These are phyloP conservation scores for Spea hammondii DNA, from an alignment of 2,797 vertebrate species.

Conservation along the genomic window DNA sequence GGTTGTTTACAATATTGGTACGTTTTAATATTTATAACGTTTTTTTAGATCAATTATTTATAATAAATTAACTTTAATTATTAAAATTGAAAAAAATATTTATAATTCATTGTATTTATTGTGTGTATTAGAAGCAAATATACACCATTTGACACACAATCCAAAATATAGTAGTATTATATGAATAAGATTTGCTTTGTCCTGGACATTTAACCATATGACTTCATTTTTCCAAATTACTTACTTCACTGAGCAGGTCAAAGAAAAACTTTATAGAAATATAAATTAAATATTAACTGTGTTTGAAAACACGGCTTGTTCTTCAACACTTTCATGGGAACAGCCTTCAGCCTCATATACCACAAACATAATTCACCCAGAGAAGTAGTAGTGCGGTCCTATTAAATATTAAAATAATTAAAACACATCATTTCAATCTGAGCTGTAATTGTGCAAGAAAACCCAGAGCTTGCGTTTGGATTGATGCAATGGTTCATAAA, in stretches of 20 bases:
- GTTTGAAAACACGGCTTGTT: background rate
- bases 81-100: too few relatives aligned
- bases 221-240: slow-evolving; percentile 31
- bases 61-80: too few relatives aligned
- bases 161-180: background rate
- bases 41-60: too few relatives aligned
- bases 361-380: slow-evolving; percentile 14
- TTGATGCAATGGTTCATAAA: slow-evolving; percentile 35
- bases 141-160: too few relatives aligned
- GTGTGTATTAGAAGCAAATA: too few relatives aligned
- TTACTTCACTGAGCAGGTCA: background rate
- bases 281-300: slow-evolving; percentile 29
- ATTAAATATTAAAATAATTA: slow-evolving; percentile 25
- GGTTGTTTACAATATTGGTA: too few relatives aligned
- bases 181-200: background rate
- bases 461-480: slow-evolving; percentile 13
- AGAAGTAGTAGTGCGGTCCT: slow-evolving; percentile 17
- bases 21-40: too few relatives aligned
- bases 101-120: too few relatives aligned
- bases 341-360: slow-evolving; percentile 12
- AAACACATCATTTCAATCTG: slow-evolving; percentile 5
- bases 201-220: background rate
- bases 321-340: slow-evolving; percentile 16
- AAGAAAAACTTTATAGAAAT: background rate
- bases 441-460: slow-evolving; percentile 17